Percentiles rank a stretch among this genome's conserved stretches.
Evolutionary conservation across 2,888 invertebrate genomes (phyloP).

Genomic region (Gonocerus acuteangulatus): DNA sequence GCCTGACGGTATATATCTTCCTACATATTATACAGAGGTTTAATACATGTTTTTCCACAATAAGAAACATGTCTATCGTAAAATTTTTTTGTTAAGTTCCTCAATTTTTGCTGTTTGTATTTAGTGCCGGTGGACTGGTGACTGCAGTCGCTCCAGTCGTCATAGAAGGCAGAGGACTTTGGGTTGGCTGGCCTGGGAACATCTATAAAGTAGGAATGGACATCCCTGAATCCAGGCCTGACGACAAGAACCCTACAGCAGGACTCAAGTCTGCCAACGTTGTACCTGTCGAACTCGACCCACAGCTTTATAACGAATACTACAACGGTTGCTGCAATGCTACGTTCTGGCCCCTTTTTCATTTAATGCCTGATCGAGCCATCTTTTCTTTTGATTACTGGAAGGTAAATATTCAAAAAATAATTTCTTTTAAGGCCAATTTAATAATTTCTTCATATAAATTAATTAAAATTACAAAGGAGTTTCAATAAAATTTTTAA

Average conservation of each 20-base stretch:
- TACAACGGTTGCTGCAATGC: slow-evolving; percentile 90
- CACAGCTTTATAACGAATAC: slow-evolving; percentile 70
- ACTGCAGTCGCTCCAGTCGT: slow-evolving; percentile 87
- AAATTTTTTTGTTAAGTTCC: background rate
- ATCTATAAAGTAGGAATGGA: slow-evolving; percentile 65
- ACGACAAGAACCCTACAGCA: slow-evolving; percentile 78
- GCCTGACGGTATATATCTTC: too few relatives aligned
- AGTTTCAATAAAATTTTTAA: background rate
- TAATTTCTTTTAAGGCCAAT: background rate
- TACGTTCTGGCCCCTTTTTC: slow-evolving; percentile 86
- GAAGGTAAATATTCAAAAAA: slow-evolving; percentile 43
- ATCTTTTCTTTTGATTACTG: slow-evolving; percentile 75
- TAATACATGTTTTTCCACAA: too few relatives aligned
- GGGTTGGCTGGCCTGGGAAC: slow-evolving; percentile 90
- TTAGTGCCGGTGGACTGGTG: slow-evolving; percentile 80
- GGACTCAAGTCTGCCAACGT: slow-evolving; percentile 77
- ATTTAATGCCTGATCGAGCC: slow-evolving; percentile 85
- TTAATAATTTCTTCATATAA: background rate
- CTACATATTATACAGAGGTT: too few relatives aligned
- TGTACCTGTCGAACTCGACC: slow-evolving; percentile 69
- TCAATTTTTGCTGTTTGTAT: too few relatives aligned
- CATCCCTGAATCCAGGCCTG: slow-evolving; percentile 80
- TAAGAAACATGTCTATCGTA: too few relatives aligned
- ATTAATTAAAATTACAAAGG: background rate
- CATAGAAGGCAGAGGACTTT: slow-evolving; percentile 71